phyloP scores from a whole-genome alignment of 2,888 invertebrate species.

The Hedya salicella region DNA sequence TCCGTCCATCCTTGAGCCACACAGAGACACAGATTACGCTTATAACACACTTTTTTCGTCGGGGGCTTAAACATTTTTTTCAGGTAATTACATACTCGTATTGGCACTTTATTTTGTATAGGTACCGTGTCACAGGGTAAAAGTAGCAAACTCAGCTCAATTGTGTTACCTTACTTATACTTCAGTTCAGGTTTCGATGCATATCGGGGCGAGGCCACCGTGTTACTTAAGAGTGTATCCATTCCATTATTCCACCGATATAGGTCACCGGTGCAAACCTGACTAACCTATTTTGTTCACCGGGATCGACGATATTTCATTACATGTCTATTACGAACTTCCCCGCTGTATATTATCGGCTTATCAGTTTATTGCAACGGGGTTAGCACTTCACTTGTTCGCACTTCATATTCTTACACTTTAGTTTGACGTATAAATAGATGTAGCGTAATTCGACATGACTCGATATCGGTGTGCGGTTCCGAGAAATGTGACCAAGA shows the following conservation, averaged over 20 bases:
- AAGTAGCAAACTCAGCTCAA: no score
- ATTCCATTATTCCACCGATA: conserved; percentile 49
- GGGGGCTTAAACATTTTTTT: no score
- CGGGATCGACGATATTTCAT: conserved; percentile 19
- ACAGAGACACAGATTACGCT: no score
- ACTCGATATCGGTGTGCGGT: no score
- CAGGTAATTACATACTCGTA: no score
- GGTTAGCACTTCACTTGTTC: no score
- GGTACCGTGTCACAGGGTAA: no score
- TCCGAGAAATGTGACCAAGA: no score
- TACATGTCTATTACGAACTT: no score
- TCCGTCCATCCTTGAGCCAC: no score
- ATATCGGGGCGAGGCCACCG: conserved; percentile 17
- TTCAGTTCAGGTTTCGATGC: conserved; percentile 9
- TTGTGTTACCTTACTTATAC: conserved; percentile 3
- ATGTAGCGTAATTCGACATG: not conserved
- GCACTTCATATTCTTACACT: not conserved
- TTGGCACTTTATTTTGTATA: no score
- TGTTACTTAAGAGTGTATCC: conserved; percentile 36
- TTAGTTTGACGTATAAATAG: not conserved
- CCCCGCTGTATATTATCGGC: not conserved
- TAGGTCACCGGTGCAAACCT: conserved; percentile 48
- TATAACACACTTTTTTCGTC: no score
- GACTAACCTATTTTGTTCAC: conserved; percentile 41
- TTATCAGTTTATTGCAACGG: not conserved